Conservation (phyloP, 2,888 invertebrate genomes). For the Ormyrus thymus region DNA sequence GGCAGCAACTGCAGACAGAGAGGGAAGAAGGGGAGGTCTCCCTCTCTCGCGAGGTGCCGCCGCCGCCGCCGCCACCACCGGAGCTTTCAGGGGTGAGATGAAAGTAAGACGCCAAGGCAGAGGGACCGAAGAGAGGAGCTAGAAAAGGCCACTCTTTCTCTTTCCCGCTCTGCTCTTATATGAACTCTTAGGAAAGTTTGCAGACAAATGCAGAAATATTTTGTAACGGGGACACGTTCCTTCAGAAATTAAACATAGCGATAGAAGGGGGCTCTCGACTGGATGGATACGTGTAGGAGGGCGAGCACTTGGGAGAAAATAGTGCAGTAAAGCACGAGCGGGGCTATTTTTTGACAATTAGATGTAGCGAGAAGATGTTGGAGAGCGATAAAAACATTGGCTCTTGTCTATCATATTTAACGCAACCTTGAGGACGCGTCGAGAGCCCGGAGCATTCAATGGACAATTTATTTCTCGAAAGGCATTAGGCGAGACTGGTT, state of each 20-base stretch:
- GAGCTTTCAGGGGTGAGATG: slow-evolving; percentile 41
- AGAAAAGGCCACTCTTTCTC: slow-evolving; percentile 55
- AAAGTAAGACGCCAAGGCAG: slow-evolving; percentile 59
- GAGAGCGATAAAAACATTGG: too few species aligned
- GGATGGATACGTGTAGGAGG: background rate
- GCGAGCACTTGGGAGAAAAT: slow-evolving; percentile 19
- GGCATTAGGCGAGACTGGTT: too few species aligned
- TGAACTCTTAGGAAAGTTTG: slow-evolving; percentile 71
- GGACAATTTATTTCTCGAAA: too few species aligned
- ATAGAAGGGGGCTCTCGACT: slow-evolving; percentile 53
- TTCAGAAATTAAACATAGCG: slow-evolving; percentile 70
- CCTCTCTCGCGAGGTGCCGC: slow-evolving; percentile 37
- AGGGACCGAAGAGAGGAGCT: slow-evolving; percentile 45
- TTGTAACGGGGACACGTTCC: slow-evolving; percentile 71
- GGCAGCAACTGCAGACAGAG: slow-evolving; percentile 40
- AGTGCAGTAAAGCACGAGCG: background rate
- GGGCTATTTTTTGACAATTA: slow-evolving; percentile 1
- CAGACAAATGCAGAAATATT: slow-evolving; percentile 73
- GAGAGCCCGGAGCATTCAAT: too few species aligned
- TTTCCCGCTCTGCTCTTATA: slow-evolving; percentile 66
- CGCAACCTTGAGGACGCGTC: too few species aligned
- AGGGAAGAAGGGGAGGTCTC: slow-evolving; percentile 35
- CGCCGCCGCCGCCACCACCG: background rate
- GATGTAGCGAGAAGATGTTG: background rate
- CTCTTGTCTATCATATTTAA: too few species aligned